Conservation (phyloP, 2,888 invertebrate genomes). For the Orthosia incerta region DNA sequence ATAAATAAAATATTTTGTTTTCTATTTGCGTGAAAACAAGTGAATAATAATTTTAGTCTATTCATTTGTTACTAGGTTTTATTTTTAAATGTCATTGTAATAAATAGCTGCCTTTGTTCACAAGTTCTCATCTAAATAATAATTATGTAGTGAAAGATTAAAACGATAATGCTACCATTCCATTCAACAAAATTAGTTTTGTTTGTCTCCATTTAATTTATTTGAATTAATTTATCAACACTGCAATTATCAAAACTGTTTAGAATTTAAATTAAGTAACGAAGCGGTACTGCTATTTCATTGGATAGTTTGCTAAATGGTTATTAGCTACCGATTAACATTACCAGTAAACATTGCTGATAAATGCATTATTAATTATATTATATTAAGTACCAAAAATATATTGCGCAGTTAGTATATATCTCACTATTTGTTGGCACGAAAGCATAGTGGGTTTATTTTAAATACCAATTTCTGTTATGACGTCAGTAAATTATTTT, state of each 20-base stretch:
- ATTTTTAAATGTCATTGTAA: not conserved
- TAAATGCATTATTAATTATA: conserved; percentile 2
- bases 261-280: conserved; percentile 20
- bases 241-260: conserved; percentile 17
- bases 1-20: not conserved
- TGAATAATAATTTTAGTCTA: not conserved
- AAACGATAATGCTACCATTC: conserved; percentile 15
- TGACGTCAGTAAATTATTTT: conserved; percentile 3
- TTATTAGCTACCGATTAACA: not conserved
- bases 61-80: not conserved
- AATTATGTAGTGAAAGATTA: conserved; percentile 12
- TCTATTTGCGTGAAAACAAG: not conserved
- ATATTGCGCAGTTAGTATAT: not conserved
- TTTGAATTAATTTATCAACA: conserved; percentile 11
- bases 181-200: conserved; percentile 26
- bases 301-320: not conserved
- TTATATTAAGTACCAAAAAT: not conserved
- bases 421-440: not conserved
- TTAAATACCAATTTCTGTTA: conserved; percentile 13
- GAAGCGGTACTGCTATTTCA: conserved; percentile 2
- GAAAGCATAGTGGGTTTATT: not conserved
- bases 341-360: not conserved
- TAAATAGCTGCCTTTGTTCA: conserved; percentile 10
- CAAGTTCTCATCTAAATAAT: conserved; percentile 20
- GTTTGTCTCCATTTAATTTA: conserved; percentile 19